Evolutionary conservation across 2,113 vertebrate genomes (phyloP), one percentile per base, ranked within the genome.

Genomic region (Nymphicus hollandicus): DNA sequence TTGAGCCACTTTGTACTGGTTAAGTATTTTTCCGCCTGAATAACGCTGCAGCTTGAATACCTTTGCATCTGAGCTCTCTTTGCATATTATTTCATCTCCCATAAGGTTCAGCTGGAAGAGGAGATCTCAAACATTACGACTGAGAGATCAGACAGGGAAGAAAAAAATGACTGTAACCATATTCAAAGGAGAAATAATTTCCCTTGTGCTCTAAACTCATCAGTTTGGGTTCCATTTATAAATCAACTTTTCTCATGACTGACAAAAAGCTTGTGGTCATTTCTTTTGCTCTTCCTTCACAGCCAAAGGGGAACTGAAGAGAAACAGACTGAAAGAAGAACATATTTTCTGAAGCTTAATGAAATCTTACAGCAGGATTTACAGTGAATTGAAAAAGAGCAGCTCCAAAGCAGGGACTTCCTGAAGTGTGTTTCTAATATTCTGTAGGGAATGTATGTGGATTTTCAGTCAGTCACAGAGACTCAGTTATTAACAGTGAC

Each of bases 141-240:
- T 3, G 27, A 68, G 56, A 81, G 28, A 71, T 89, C 60, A 63
- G 22, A 37, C 39, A 44, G 68, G 3, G 0, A 7, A 27, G 37
- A 61, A 33, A 52, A 25, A 3, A 80, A 60, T 4, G 5, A 19
- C 43, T 71, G 69, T 7, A 77, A 65, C n/a, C 70, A 46, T 80
- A 91, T 89, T 83, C 84, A 95, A 69, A 93, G 58, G 70, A 85
- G 53, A 77, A 88, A 89, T 91, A 10, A 89, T 96, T 96, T 94
- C 94, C 84, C 87, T 29, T 4, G 13, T 93, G 89, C 55, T 49
- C 37, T 49, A 89, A 46, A 53, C 50, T 95, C 71, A 91, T 93
- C 68, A 72, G 41, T 74, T 88, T 6, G 2, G 58, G 44, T 76
- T 90, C 47, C 47, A 29, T 91, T 87, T 80, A 31, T 64, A 37